phyloP scores from a whole-genome alignment of 2,888 invertebrate genomes.

The Oxystoma pomonae region DNA sequence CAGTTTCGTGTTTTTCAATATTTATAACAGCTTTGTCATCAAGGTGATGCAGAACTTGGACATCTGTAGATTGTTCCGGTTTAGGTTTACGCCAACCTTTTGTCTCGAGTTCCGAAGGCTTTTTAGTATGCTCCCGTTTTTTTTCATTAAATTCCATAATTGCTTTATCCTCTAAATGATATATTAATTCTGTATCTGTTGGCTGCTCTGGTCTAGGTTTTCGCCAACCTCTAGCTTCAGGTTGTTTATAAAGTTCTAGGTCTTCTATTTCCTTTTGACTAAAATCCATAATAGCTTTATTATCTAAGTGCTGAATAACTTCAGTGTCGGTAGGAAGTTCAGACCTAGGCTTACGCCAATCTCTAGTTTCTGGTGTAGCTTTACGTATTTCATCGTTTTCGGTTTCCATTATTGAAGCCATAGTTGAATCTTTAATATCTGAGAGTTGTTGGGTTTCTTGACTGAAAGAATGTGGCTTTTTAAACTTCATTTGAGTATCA shows the following conservation, averaged over 20 bases:
- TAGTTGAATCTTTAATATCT: conserved; percentile 19
- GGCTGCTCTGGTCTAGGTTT: background rate
- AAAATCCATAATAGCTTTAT: conserved; percentile 6
- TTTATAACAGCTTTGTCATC: conserved; percentile 7
- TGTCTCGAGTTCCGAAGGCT: background rate
- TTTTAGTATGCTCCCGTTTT: conserved; percentile 21
- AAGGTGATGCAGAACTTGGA: conserved; percentile 14
- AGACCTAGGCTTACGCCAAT: conserved; percentile 30
- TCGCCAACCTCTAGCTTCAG: background rate
- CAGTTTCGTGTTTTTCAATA: conserved; percentile 34
- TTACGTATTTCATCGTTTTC: conserved; percentile 26
- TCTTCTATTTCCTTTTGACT: conserved; percentile 27
- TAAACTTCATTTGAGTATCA: too few species aligned
- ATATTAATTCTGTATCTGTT: conserved; percentile 16
- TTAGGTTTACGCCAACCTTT: background rate
- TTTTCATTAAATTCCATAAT: conserved; percentile 4
- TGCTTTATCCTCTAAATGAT: conserved; percentile 7
- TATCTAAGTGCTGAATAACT: conserved; percentile 4
- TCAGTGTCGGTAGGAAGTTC: conserved; percentile 6
- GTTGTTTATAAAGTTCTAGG: too few species aligned
- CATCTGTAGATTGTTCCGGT: conserved; percentile 5
- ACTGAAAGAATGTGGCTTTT: too few species aligned
- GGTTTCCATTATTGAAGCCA: conserved; percentile 23
- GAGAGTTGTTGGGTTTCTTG: too few species aligned
- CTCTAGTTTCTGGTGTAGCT: conserved; percentile 35